These are phyloP conservation scores for Heliocidaris tuberculata DNA, from an alignment of 35 echinoderm and acorn worm genomes.

Conservation along the genomic window DNA sequence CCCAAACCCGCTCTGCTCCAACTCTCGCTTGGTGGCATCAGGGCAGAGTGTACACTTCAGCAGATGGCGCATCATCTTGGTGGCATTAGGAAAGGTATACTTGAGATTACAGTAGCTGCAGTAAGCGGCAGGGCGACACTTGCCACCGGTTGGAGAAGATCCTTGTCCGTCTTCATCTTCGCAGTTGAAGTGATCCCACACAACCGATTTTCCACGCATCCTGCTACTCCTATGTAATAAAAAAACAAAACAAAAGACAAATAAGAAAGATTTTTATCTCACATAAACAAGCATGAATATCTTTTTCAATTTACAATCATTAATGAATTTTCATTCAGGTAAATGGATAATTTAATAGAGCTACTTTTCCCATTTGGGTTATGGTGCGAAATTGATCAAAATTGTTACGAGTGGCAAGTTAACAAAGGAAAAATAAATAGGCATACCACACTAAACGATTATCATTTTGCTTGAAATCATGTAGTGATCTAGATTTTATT, in stretches of 20 bases:
- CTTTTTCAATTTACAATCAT: too few relatives aligned
- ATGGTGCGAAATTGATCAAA: too few relatives aligned
- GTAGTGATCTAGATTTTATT: too few relatives aligned
- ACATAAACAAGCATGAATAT: not conserved
- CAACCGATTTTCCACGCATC: constrained; percentile 32
- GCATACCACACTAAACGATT: too few relatives aligned
- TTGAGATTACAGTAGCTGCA: constrained; percentile 48
- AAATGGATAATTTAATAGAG: too few relatives aligned
- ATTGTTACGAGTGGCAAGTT: too few relatives aligned
- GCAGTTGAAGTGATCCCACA: constrained; percentile 45
- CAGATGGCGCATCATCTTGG: constrained; percentile 40
- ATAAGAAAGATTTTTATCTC: not conserved
- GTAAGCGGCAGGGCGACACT: constrained; percentile 22
- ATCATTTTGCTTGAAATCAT: too few relatives aligned
- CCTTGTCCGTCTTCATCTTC: constrained; percentile 17
- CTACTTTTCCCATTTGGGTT: too few relatives aligned
- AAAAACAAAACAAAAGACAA: not conserved
- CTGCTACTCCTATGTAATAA: not conserved
- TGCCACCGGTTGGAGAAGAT: constrained; percentile 20
- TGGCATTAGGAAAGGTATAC: constrained; percentile 38
- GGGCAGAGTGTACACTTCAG: constrained; percentile 17
- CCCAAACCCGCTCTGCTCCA: constrained; percentile 37
- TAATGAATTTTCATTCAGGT: too few relatives aligned
- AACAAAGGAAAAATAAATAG: too few relatives aligned
- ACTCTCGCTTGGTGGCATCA: constrained; percentile 1